Evolutionary conservation across 2,888 invertebrate species (phyloP), one percentile per base, ranked within the genome.

Genomic region (Conomelus anceps): DNA sequence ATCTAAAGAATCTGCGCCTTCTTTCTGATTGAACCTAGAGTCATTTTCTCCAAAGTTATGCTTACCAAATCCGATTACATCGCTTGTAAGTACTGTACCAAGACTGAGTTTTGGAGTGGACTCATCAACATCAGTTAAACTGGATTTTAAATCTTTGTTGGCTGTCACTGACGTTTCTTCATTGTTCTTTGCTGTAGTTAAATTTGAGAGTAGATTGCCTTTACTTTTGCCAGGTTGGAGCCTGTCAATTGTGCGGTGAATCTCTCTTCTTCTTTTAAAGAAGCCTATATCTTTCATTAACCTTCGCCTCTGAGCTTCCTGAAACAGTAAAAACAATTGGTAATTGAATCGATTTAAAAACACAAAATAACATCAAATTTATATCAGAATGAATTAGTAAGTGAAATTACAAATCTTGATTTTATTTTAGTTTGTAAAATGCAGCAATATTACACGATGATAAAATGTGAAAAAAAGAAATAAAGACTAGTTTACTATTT

Each of bases 171-270:
- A 89, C 0, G 34, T 91, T 22, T 92, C 92, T 24, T 92, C 90
- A 0, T 3, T 88, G 17, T 85, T 90, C 90, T 89, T 87, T 20
- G 85, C 63, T 22, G 89, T 95, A 94, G 87, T 26, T 13, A 89
- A 86, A 92, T 96, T 97, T 84, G 96, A 95, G 24, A 97, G 94
- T 22, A 98, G 94, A 93, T 97, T 98, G 0, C 97, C 97, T 94
- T 98, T 98, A 92, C 97, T 96, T 93, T 98, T 97, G 0, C 97
- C 97, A 0, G 97, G 97, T 92, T 97, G 97, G 88, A 97, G 93
- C 89, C 97, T 94, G 91, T 97, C 97, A 91, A 97, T 97, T 0
- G 97, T 97, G 91, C 97, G 94, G 93, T 97, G 96, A 90, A 97
- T 94, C 93, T 97, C 97, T 90, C 96, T 94, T 90, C 94, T 93